phyloP scores from a whole-genome alignment of 2,797 vertebrate genomes.

The Gymnothorax javanicus region DNA sequence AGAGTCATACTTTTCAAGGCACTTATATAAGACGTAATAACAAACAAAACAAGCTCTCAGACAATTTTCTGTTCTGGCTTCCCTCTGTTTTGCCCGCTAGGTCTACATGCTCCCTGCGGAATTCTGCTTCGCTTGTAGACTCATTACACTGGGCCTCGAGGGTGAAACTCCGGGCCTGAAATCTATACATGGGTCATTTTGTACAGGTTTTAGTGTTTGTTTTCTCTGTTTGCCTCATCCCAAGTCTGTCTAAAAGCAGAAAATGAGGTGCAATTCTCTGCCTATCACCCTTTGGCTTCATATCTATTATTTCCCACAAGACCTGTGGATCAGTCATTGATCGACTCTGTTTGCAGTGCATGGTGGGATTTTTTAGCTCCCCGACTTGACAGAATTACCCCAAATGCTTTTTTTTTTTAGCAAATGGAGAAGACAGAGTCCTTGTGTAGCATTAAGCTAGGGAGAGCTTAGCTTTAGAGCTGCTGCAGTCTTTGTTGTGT shows the following conservation, averaged over 20 bases:
- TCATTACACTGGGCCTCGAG: constrained; percentile 61
- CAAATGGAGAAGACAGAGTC: background rate
- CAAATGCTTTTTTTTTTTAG: constrained; percentile 24
- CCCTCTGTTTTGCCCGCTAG: background rate
- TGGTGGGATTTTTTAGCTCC: constrained; percentile 25
- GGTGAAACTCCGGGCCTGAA: constrained; percentile 53
- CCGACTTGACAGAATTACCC: constrained; percentile 29
- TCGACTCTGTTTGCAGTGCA: constrained; percentile 50
- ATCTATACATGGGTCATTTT: constrained; percentile 62
- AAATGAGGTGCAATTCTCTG: constrained; percentile 59
- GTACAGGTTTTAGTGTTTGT: constrained; percentile 31
- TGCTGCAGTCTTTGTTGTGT: background rate
- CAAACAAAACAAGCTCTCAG: background rate
- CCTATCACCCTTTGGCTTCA: constrained; percentile 60
- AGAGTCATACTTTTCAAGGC: background rate
- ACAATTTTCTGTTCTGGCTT: background rate
- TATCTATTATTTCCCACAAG: constrained; percentile 68
- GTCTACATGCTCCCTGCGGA: constrained; percentile 31
- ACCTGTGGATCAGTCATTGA: constrained; percentile 52
- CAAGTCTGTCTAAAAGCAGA: constrained; percentile 64
- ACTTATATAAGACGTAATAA: background rate
- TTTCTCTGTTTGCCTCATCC: constrained; percentile 25
- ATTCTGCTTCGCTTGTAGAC: constrained; percentile 59
- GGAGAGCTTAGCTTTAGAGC: background rate
- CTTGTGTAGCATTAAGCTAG: background rate